Evolutionary conservation across 2,888 invertebrate species (phyloP), one percentile per base, ranked within the genome.

Genomic region (Chloroclysta siterata): DNA sequence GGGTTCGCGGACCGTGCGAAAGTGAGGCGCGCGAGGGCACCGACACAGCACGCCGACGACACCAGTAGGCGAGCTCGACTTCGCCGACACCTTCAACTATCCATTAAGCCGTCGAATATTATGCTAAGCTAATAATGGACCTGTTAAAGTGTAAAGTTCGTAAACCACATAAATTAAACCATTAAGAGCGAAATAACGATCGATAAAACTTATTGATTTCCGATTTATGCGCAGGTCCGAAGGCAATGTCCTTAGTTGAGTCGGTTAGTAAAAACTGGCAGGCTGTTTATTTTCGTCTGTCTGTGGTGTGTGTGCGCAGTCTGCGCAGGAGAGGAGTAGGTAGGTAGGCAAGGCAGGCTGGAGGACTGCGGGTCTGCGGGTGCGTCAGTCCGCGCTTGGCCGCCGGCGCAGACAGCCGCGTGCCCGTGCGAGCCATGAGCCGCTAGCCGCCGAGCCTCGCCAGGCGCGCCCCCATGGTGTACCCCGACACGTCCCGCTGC

Each of bases 401-500:
- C 85, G 84, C 82, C 88, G 88, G 88, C 89, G 88, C 85, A 79
- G 80, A 81, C 88, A 89, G 85, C 81, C 87, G 82, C 86, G 88
- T 85, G 84, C 82, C 82, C 81, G 55, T 81, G 65, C 68, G 68
- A 75, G 83, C 82, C 80, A 87, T 85, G 87, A 79, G 76, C 82
- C 85, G 85, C 82, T 87, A 84, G 84, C 80, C 83, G 82, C 51
- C 44, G n/a, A n/a, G 57, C 48, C 60, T 51, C 60, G 60, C 63
- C 22, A 53, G 60, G 55, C 83, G 83, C 86, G 86, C 83, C 84
- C 82, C 86, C 88, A 94, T 94, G 94, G 94, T 95, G 84, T 95
- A 94, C 88, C 94, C 94, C 77, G 94, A 94, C 88, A 92, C 94
- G 78, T 83, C 90, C 86, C 92, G 93, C 83, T 93, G 93, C 84